Percentiles rank a stretch among this genome's conserved stretches.
phyloP scores from a whole-genome alignment of 2,113 vertebrate genomes.

The Oryzias woworae region DNA sequence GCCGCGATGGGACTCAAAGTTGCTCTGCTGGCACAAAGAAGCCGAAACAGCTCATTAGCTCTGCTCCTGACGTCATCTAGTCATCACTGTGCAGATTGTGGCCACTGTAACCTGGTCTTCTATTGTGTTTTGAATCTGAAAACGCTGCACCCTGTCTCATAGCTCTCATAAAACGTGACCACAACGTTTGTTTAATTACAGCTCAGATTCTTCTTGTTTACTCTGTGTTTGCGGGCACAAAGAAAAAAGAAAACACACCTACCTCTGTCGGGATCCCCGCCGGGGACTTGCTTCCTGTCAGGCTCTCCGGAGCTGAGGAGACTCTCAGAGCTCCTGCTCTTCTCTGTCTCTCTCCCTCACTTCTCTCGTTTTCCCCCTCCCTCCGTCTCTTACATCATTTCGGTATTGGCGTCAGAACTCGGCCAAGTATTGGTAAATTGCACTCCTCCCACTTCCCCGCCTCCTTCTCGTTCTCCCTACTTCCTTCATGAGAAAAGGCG shows the following conservation, averaged over 20 bases:
- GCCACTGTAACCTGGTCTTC: neutral
- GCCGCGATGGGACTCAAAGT: slow-evolving; percentile 43
- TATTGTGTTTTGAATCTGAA: no score
- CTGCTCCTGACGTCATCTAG: slow-evolving; percentile 37
- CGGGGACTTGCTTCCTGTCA: slow-evolving; percentile 56
- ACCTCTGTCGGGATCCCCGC: slow-evolving; percentile 62
- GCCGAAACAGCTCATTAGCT: slow-evolving; percentile 46
- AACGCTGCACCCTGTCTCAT: no score
- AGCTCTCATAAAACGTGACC: no score
- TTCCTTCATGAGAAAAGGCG: slow-evolving; percentile 11
- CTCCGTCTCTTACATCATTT: slow-evolving; percentile 69
- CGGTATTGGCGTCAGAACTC: slow-evolving; percentile 73
- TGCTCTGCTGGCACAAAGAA: slow-evolving; percentile 47
- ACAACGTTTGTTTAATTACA: neutral
- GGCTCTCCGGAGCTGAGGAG: slow-evolving; percentile 59
- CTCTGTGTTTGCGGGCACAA: neutral
- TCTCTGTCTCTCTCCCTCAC: slow-evolving; percentile 10
- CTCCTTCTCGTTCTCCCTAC: slow-evolving; percentile 12
- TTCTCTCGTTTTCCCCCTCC: slow-evolving; percentile 36
- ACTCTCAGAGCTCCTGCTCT: slow-evolving; percentile 40
- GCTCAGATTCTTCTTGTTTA: neutral
- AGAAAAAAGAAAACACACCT: slow-evolving; percentile 45
- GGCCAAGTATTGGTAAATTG: slow-evolving; percentile 62
- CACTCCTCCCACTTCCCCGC: slow-evolving; percentile 15
- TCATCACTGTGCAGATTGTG: slow-evolving; percentile 23